phyloP scores from a whole-genome alignment of 2,797 vertebrate species.

The Microhierax caerulescens region DNA sequence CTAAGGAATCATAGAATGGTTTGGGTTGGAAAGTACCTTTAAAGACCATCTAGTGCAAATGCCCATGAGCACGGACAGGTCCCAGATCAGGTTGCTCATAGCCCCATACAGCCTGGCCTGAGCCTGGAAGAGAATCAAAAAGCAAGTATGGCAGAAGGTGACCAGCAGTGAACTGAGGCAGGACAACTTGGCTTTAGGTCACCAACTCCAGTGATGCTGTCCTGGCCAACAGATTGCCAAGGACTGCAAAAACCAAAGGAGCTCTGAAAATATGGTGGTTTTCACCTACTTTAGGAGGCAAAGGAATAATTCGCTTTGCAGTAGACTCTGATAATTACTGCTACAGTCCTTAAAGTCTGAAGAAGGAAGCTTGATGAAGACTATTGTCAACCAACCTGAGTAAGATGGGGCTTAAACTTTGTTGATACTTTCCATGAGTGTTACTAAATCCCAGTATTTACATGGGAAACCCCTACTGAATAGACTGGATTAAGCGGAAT shows the following conservation, averaged over 20 bases:
- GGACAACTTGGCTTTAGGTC: background rate
- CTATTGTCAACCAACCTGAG: background rate
- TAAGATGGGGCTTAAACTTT: background rate
- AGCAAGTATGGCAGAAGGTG: background rate
- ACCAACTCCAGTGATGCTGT: background rate
- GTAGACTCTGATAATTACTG: background rate
- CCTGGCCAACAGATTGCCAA: background rate
- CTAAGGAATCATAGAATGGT: too few species aligned
- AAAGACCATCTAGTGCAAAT: too few species aligned
- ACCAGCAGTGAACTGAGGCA: background rate
- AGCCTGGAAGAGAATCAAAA: background rate
- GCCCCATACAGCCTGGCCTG: too few species aligned
- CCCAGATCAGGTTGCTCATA: too few species aligned
- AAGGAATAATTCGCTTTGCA: background rate
- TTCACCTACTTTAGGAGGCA: background rate
- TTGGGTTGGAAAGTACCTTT: too few species aligned
- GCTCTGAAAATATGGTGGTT: background rate
- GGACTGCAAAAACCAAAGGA: background rate
- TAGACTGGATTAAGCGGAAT: background rate
- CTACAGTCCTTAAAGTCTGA: background rate
- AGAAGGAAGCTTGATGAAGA: background rate
- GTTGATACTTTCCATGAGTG: background rate
- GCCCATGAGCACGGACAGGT: too few species aligned
- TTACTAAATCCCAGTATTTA: background rate
- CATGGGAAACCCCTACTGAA: background rate